Percentiles rank a stretch among this genome's conserved stretches.
These are phyloP conservation scores for Sciurus carolinensis DNA, from an alignment of 2,797 vertebrate genomes.

Conservation along the genomic window DNA sequence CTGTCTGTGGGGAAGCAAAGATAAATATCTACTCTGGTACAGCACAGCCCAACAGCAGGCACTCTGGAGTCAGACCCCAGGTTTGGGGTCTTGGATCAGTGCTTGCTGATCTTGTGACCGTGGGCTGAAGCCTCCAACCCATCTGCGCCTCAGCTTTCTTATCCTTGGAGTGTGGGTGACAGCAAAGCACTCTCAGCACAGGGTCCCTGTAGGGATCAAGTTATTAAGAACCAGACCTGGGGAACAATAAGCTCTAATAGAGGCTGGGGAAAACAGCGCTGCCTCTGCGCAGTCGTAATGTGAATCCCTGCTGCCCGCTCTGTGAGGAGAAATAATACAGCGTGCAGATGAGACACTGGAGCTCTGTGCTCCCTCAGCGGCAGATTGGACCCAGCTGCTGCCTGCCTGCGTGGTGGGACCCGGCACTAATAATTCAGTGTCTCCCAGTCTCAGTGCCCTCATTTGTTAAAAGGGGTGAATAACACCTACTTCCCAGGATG, in stretches of 20 bases:
- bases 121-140: neutral
- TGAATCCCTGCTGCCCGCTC: neutral
- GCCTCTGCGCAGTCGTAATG: rapidly evolving
- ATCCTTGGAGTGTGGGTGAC: neutral
- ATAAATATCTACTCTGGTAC: rapidly evolving
- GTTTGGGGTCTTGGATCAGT: neutral
- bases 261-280: rapidly evolving
- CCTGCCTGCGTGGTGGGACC: neutral
- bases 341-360: neutral
- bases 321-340: neutral
- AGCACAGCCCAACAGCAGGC: rapidly evolving
- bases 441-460: neutral
- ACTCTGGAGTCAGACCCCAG: neutral
- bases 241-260: neutral
- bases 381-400: neutral
- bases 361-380: neutral
- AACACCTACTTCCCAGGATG: neutral
- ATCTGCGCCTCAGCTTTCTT: neutral
- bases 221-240: neutral
- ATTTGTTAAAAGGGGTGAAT: neutral
- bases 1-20: neutral
- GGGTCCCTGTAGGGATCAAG: neutral
- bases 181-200: neutral
- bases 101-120: neutral
- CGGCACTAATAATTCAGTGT: neutral